These are phyloP conservation scores for Epizoanthus stellaris DNA, from an alignment of 92 coral and sea anemone species.

Conservation along the genomic window DNA sequence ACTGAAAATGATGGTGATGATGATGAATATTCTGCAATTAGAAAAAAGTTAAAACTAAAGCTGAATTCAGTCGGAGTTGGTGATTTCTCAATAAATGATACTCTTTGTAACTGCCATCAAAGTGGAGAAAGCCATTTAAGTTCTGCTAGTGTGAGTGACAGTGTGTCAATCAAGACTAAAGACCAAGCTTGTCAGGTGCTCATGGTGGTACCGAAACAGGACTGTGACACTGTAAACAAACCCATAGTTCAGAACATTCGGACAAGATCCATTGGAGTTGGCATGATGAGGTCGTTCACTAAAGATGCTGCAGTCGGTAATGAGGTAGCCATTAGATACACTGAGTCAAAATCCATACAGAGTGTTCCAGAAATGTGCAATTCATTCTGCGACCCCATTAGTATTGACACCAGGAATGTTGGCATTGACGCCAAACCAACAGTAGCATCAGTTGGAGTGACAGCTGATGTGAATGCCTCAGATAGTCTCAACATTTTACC, in stretches of 20 bases:
- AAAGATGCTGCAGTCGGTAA: slow-evolving; percentile 86
- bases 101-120: slow-evolving; percentile 48
- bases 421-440: slow-evolving; percentile 64
- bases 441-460: slow-evolving; percentile 58
- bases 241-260: slow-evolving; percentile 25
- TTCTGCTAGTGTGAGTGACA: neutral
- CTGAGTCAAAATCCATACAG: slow-evolving; percentile 61
- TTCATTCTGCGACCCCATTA: slow-evolving; percentile 65
- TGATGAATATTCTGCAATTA: slow-evolving; percentile 67
- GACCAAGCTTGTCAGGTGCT: slow-evolving; percentile 8
- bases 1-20: slow-evolving; percentile 88
- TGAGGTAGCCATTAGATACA: slow-evolving; percentile 60
- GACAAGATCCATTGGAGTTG: slow-evolving; percentile 94
- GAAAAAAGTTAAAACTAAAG: slow-evolving; percentile 67
- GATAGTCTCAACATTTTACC: neutral
- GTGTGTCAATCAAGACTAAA: slow-evolving; percentile 26
- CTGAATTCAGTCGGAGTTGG: slow-evolving; percentile 79
- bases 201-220: slow-evolving; percentile 8
- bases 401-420: slow-evolving; percentile 41
- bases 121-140: neutral
- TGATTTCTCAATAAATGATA: slow-evolving; percentile 65
- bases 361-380: slow-evolving; percentile 49
- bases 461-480: slow-evolving; percentile 31
- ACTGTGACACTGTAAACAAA: neutral
- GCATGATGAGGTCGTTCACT: slow-evolving; percentile 88